A percentile compares a stretch with the other conserved stretches of the same genome.
Evolutionary conservation across 1,140 invertebrate genomes (phyloP).

Genomic region (Semibalanus balanoides): DNA sequence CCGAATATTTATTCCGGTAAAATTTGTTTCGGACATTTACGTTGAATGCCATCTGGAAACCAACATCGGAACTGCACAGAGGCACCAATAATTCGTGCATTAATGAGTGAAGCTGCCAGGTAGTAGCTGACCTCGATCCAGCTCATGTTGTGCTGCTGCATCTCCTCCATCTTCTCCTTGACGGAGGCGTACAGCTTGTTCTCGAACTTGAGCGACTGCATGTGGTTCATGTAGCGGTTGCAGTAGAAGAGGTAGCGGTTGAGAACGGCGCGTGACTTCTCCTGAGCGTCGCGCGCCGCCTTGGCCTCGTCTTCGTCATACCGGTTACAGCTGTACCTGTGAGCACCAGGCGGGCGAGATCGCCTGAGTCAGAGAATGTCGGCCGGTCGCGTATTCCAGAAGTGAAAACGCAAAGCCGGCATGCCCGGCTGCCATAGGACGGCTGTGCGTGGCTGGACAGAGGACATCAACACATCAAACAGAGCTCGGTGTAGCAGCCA

Average conservation of each 20-base stretch:
- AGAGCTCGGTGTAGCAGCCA: too few relatives aligned
- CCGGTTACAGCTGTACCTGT: conserved; percentile 88
- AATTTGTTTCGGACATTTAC: too few relatives aligned
- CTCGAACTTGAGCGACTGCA: conserved; percentile 97
- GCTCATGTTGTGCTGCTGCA: conserved; percentile 99
- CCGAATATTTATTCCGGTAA: too few relatives aligned
- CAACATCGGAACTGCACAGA: conserved; percentile 33
- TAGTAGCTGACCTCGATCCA: conserved; percentile 82
- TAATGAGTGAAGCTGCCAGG: not conserved
- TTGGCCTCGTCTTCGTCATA: conserved; percentile 96
- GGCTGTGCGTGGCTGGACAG: too few relatives aligned
- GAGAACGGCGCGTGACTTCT: conserved; percentile 74
- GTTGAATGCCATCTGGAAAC: too few relatives aligned
- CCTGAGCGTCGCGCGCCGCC: conserved; percentile 87
- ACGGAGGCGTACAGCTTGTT: conserved; percentile 86
- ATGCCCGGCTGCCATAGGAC: too few relatives aligned
- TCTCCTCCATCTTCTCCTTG: conserved; percentile 98
- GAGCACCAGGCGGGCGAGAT: conserved; percentile 8
- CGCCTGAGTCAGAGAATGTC: too few relatives aligned
- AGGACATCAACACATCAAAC: too few relatives aligned
- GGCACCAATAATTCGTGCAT: conserved; percentile 22
- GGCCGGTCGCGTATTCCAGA: too few relatives aligned
- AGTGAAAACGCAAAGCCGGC: too few relatives aligned
- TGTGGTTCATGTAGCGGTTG: conserved; percentile 98
- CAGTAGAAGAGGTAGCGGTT: conserved; percentile 97